These are phyloP conservation scores for Laothoe populi DNA, from an alignment of 2,888 invertebrate genomes.

Conservation along the genomic window DNA sequence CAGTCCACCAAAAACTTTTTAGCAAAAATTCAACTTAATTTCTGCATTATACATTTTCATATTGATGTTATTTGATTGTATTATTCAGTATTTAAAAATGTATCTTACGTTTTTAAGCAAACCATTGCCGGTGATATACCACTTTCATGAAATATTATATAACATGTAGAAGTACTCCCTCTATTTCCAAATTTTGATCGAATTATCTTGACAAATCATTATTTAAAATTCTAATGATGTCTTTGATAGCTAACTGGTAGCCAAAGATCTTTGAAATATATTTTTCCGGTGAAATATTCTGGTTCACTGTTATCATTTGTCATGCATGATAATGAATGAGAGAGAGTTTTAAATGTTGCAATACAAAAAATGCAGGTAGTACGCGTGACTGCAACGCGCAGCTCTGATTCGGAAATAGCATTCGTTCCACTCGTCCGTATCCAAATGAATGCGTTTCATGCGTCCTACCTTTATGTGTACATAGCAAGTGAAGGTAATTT, in stretches of 20 bases:
- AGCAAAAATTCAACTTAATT: conserved; percentile 48
- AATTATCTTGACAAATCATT: neutral
- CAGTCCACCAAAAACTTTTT: conserved; percentile 44
- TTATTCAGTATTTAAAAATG: conserved; percentile 6
- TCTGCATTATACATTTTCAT: conserved; percentile 47
- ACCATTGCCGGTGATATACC: too few relatives aligned
- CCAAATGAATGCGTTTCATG: conserved; percentile 21
- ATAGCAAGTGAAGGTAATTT: neutral
- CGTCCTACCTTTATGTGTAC: conserved; percentile 6
- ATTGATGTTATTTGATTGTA: conserved; percentile 40
- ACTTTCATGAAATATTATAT: too few relatives aligned
- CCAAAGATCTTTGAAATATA: conserved; percentile 63
- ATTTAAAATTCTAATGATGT: conserved; percentile 37
- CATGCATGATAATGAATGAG: conserved; percentile 12
- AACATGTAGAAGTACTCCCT: too few relatives aligned
- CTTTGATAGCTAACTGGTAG: conserved; percentile 49
- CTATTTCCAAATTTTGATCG: too few relatives aligned
- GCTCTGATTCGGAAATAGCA: conserved; percentile 18
- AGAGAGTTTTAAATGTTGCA: conserved; percentile 1
- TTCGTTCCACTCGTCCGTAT: neutral
- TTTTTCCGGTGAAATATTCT: conserved; percentile 62
- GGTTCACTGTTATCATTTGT: conserved; percentile 47
- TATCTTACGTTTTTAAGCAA: too few relatives aligned
- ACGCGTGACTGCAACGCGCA: conserved; percentile 7
- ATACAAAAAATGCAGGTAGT: conserved; percentile 19